Evolutionary conservation across 2,797 vertebrate genomes (phyloP).

Genomic region (Mormyrus proboscirostris): DNA sequence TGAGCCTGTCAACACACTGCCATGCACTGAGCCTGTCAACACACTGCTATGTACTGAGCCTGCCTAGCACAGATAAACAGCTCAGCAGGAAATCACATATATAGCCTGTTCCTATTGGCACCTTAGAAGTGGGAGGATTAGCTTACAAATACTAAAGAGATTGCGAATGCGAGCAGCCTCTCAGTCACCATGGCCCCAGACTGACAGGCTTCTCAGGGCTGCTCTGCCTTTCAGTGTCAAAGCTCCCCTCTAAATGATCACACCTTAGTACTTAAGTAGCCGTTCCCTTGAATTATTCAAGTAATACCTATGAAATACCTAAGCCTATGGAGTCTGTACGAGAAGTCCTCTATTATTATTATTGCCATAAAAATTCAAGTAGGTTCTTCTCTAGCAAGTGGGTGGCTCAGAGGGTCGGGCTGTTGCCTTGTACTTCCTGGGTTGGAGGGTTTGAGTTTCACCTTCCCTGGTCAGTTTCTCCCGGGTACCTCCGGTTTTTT

Average conservation of each 20-base stretch:
- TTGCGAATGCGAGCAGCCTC: neutral
- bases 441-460: neutral
- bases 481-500: neutral
- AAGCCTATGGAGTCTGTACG: neutral
- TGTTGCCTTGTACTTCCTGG: neutral
- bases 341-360: neutral
- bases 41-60: neutral
- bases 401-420: neutral
- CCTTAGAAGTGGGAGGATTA: neutral
- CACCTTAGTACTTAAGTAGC: neutral
- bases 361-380: neutral
- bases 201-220: neutral
- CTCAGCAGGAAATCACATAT: neutral
- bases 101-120: neutral
- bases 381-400: neutral
- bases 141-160: neutral
- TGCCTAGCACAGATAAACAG: neutral
- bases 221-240: neutral
- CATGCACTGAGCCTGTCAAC: neutral
- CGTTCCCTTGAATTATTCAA: neutral
- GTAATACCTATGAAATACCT: neutral
- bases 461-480: neutral
- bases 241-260: neutral
- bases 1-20: too few relatives aligned
- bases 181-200: neutral